Conservation (phyloP, 2,113 vertebrate genomes). For the Melospiza melodia region DNA sequence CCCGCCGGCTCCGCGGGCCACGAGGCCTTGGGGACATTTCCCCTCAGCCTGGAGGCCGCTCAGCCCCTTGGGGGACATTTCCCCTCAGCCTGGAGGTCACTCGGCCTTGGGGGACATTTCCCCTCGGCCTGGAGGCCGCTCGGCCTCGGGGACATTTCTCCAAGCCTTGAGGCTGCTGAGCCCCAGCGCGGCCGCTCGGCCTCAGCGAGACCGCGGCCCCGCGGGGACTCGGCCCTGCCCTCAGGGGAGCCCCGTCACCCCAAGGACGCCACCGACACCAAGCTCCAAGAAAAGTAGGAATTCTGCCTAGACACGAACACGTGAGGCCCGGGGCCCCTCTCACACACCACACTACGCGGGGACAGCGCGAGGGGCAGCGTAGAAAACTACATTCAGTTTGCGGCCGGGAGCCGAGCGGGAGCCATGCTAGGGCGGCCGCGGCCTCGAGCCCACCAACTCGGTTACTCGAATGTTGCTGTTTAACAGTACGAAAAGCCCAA, state of each 20-base stretch:
- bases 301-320: not conserved
- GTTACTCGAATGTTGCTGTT: not conserved
- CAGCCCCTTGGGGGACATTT: not conserved
- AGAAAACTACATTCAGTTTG: conserved; percentile 50
- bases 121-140: not conserved
- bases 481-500: not conserved
- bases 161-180: too few species aligned
- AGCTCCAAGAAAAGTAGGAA: not conserved
- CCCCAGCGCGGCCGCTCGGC: not conserved
- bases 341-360: not conserved
- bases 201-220: not conserved
- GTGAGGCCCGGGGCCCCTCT: not conserved
- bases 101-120: too few species aligned
- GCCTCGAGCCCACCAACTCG: not conserved
- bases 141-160: not conserved
- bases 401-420: not conserved
- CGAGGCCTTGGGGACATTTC: not conserved
- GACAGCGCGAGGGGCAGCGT: not conserved
- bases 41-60: not conserved
- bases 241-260: not conserved
- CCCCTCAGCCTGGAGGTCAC: not conserved
- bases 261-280: rapidly evolving
- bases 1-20: not conserved
- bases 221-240: not conserved
- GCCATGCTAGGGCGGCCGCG: not conserved